These are phyloP conservation scores for Amazona vittata DNA, from an alignment of 2,113 vertebrate species.

Conservation along the genomic window DNA sequence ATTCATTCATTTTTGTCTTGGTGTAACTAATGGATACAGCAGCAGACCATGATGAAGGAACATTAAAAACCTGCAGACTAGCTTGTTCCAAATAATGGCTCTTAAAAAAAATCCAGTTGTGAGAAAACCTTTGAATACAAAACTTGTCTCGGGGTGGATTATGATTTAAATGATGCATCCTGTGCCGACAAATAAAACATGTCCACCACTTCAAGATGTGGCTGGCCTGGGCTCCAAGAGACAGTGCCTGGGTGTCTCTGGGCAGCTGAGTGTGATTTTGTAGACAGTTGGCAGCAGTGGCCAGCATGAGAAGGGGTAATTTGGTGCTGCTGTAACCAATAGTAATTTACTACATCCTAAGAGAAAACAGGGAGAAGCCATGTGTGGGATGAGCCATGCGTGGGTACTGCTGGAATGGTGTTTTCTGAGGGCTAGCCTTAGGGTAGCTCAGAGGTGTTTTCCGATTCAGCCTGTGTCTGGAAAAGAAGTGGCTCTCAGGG, in stretches of 20 bases:
- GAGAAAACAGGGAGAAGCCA: background rate
- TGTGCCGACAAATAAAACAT: fast-evolving
- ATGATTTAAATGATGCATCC: background rate
- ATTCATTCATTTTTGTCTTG: background rate
- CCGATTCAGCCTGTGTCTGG: background rate
- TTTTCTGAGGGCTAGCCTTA: background rate
- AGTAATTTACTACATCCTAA: background rate
- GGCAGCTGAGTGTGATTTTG: background rate
- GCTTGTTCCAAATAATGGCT: background rate
- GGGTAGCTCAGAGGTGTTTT: background rate
- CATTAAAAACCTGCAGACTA: background rate
- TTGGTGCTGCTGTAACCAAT: background rate
- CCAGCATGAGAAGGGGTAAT: fast-evolving
- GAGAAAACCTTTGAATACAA: background rate
- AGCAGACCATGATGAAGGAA: background rate
- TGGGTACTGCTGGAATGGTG: background rate
- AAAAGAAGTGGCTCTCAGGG: background rate
- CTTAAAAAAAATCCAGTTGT: background rate
- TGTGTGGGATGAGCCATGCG: fast-evolving
- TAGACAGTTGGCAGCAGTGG: background rate
- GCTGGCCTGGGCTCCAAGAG: fast-evolving
- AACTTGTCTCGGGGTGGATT: fast-evolving
- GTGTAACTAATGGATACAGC: constrained; percentile 18
- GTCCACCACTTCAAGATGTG: fast-evolving
- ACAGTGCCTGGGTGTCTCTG: fast-evolving